These are phyloP conservation scores for Myripristis jacobus DNA, from an alignment of 2,797 vertebrate genomes.

Conservation along the genomic window DNA sequence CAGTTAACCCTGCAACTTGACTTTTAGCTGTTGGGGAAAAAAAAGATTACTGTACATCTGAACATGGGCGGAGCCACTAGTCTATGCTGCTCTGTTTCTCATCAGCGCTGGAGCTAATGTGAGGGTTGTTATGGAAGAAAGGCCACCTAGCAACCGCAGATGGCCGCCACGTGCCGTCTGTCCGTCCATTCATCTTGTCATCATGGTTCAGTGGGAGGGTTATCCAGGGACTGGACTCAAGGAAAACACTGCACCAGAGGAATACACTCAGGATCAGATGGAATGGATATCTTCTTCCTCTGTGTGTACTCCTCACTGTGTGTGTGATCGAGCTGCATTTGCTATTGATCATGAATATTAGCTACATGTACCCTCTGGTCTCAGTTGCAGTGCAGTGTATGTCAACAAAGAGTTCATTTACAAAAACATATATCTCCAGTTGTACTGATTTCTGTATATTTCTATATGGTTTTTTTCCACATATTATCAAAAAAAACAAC, in stretches of 20 bases:
- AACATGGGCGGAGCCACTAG: slow-evolving; percentile 11
- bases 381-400: neutral
- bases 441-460: no score
- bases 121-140: slow-evolving; percentile 50
- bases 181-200: slow-evolving; percentile 64
- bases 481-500: no score
- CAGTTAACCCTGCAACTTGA: slow-evolving; percentile 10
- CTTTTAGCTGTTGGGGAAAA: neutral
- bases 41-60: slow-evolving; percentile 17
- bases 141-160: slow-evolving; percentile 63
- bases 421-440: no score
- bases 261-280: slow-evolving; percentile 39
- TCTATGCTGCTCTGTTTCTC: slow-evolving; percentile 52
- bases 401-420: no score
- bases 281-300: slow-evolving; percentile 14
- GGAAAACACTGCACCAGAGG: slow-evolving; percentile 42
- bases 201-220: slow-evolving; percentile 35
- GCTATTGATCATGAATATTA: neutral
- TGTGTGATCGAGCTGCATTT: slow-evolving; percentile 20
- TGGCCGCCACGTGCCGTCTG: slow-evolving; percentile 62
- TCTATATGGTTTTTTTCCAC: no score
- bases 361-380: neutral
- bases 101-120: slow-evolving; percentile 49
- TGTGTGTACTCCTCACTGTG: slow-evolving; percentile 1
- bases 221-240: slow-evolving; percentile 41